Base-by-base conservation (phyloP, 2,113 vertebrate species). In the Megaceryle torquata region DNA sequence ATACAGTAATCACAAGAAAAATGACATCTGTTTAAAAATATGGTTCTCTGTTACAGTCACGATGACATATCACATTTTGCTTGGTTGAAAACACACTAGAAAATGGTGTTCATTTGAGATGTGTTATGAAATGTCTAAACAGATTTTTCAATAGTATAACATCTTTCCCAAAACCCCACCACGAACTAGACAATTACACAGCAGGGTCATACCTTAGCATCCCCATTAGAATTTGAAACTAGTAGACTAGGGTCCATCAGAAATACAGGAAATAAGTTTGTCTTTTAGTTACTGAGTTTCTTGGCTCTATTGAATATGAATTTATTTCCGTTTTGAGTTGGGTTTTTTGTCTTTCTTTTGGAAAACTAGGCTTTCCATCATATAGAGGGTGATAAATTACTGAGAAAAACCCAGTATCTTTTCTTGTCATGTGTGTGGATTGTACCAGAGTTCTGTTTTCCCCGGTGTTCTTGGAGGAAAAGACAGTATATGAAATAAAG, bases 1-100 rank as follows among this genome's bases (percentile, higher is more conserved):
- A 96, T 83, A 91, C 48, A 96, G 75, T 95, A 97, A 97, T 97
- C 77, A 86, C 44, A 97, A 97, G 93, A 97, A 86, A 98, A 97
- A 96, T 94, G 72, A 91, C 96, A 96, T 97, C 88, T 98, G 95
- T 97, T 98, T 93, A 96, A 96, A 98, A 97, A 97, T 96, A 96
- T 78, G 95, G 86, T 88, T 87, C 93, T 95, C 94, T 93, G 92
- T 97, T 97, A 86, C 94, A 96, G 89, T 89, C 94, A 96, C 67
- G 25, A 97, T 96, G 96, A 97, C 97, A 96, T 97, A 95, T 72
- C 94, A 89, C 94, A 93, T 97, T 97, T 98, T 96, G 83, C 92
- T 88, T 97, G 84, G 61, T 86, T 96, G 93, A 97, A 98, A 98
- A 97, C 96, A 97, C 37, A 9, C 94, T 72, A 93, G 82, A 95